Evolutionary conservation across 2,888 invertebrate species (phyloP).

Genomic region (Hanleya hanleyi): DNA sequence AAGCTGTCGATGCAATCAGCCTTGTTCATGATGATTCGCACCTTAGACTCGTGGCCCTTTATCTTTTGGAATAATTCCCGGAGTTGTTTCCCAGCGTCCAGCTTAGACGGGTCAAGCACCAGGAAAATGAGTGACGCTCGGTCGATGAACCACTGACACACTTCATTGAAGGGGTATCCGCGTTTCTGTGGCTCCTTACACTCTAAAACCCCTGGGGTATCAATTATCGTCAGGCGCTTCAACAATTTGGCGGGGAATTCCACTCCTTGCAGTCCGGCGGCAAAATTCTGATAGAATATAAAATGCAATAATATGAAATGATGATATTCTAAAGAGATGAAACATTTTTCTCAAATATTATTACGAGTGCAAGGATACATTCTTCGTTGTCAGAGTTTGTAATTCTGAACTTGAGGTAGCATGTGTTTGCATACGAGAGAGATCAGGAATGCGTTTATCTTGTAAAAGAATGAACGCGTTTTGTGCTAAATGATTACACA

Average conservation of each 20-base stretch:
- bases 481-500: no score
- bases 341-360: no score
- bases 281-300: conserved; percentile 78
- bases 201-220: conserved; percentile 96
- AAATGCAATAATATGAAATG: no score
- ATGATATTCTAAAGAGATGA: no score
- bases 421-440: no score
- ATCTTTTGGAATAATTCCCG: conserved; percentile 95
- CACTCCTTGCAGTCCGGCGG: conserved; percentile 71
- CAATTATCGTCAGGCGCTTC: conserved; percentile 86
- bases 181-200: conserved; percentile 90
- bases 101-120: conserved; percentile 94
- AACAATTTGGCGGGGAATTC: conserved; percentile 47
- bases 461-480: no score
- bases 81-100: conserved; percentile 95
- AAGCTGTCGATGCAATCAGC: conserved; percentile 94
- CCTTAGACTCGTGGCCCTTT: conserved; percentile 78
- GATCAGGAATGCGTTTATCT: no score
- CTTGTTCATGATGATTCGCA: conserved; percentile 94
- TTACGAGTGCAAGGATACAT: no score
- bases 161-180: conserved; percentile 95
- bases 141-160: conserved; percentile 98
- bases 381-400: no score
- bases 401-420: no score
- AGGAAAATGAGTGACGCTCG: conserved; percentile 96